Conservation (phyloP, 2,888 invertebrate genomes). For the Vanessa cardui region DNA sequence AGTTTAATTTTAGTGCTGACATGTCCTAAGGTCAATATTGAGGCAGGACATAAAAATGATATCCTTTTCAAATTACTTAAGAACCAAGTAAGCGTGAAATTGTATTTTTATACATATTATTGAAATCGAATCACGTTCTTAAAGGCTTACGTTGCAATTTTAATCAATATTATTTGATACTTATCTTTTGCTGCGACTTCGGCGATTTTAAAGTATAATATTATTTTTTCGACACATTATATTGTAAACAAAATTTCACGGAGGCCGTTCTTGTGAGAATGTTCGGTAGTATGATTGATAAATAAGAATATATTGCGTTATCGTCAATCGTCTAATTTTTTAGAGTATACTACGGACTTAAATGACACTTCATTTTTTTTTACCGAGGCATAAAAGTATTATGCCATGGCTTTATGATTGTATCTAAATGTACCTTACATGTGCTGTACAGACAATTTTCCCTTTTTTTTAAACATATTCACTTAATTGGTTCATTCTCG, state of each 20-base stretch:
- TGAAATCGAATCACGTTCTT: conserved; percentile 13
- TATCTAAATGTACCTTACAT: too few relatives aligned
- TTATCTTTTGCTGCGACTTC: background rate
- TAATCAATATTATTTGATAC: conserved; percentile 13
- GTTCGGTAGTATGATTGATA: too few relatives aligned
- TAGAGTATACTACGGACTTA: too few relatives aligned
- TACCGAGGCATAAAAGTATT: too few relatives aligned
- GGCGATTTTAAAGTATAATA: background rate
- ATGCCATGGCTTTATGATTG: too few relatives aligned
- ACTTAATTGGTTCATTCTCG: background rate
- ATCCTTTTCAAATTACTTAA: conserved; percentile 18
- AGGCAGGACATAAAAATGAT: background rate
- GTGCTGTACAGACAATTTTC: background rate
- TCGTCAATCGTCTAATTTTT: too few relatives aligned
- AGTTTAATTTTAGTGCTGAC: conserved; percentile 12
- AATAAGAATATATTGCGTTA: too few relatives aligned
- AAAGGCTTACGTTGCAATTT: conserved; percentile 6
- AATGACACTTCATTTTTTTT: too few relatives aligned
- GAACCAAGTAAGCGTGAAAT: conserved; percentile 18
- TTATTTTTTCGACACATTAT: background rate
- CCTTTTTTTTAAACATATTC: background rate
- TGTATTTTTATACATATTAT: conserved; percentile 4
- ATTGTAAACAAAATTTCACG: too few relatives aligned
- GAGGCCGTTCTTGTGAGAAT: too few relatives aligned
- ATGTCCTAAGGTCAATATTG: conserved; percentile 12